Percentiles rank a stretch among this genome's conserved stretches.
phyloP scores from a whole-genome alignment of 1,140 invertebrate genomes.

The Nixonia krombeini region DNA sequence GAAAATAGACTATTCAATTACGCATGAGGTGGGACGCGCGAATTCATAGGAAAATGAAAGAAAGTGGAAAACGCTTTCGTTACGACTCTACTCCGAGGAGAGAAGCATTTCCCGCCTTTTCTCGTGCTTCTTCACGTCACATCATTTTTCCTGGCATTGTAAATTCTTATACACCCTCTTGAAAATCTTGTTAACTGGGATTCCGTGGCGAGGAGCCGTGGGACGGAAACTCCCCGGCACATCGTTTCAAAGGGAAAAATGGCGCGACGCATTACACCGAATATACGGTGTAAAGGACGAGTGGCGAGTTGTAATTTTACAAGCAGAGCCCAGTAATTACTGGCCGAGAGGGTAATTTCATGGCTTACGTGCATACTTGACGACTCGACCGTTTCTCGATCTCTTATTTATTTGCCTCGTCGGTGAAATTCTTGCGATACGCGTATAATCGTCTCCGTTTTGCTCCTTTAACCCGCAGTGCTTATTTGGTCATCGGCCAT shows the following conservation, averaged over 20 bases:
- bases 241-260: slow-evolving; percentile 1
- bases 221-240: slow-evolving; percentile 9
- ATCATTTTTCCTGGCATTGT: slow-evolving; percentile 11
- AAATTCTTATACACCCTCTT: slow-evolving; percentile 28
- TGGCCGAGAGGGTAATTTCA: slow-evolving; percentile 53
- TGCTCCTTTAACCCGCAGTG: too few species aligned
- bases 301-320: slow-evolving; percentile 58
- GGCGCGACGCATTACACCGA: neutral
- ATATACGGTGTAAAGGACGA: slow-evolving; percentile 30
- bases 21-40: too few species aligned
- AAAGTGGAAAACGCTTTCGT: neutral
- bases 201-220: slow-evolving; percentile 8
- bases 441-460: too few species aligned
- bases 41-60: neutral
- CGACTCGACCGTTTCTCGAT: slow-evolving; percentile 33
- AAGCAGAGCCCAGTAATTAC: slow-evolving; percentile 53
- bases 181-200: slow-evolving; percentile 25
- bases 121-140: slow-evolving; percentile 4
- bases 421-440: slow-evolving; percentile 31
- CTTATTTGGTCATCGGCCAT: too few species aligned
- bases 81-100: neutral
- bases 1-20: too few species aligned
- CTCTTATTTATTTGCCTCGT: slow-evolving; percentile 31
- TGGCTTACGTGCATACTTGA: slow-evolving; percentile 60
- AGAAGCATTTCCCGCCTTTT: neutral